These are phyloP conservation scores for Terebella lapidaria DNA, from an alignment of 2,888 invertebrate species.

Conservation along the genomic window DNA sequence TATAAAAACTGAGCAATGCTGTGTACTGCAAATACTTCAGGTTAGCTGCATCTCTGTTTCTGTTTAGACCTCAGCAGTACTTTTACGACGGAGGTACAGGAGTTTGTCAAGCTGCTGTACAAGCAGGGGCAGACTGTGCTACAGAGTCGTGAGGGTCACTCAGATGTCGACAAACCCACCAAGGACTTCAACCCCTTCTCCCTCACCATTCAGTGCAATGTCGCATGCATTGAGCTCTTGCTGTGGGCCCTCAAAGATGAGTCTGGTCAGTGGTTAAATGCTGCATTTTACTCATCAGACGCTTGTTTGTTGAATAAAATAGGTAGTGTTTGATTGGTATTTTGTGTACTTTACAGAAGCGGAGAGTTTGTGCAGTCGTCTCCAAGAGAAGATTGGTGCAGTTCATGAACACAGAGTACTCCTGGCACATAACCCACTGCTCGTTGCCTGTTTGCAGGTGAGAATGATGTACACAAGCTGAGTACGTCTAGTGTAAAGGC, in stretches of 20 bases:
- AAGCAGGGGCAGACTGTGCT: slow-evolving; percentile 88
- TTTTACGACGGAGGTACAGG: slow-evolving; percentile 87
- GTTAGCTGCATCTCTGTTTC: too few species aligned
- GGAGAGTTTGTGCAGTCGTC: slow-evolving; percentile 84
- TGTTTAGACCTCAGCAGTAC: slow-evolving; percentile 58
- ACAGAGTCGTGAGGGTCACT: slow-evolving; percentile 54
- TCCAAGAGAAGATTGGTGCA: slow-evolving; percentile 90
- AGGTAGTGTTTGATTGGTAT: background rate
- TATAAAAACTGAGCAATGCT: too few species aligned
- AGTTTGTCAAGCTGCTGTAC: slow-evolving; percentile 83
- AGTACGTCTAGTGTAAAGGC: too few species aligned
- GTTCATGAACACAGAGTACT: slow-evolving; percentile 85
- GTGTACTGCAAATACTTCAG: too few species aligned
- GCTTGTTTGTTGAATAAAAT: background rate
- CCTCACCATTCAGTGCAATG: slow-evolving; percentile 92
- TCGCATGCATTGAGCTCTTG: slow-evolving; percentile 92
- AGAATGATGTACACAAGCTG: too few species aligned
- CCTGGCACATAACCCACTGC: slow-evolving; percentile 87
- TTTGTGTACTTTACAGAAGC: slow-evolving; percentile 66
- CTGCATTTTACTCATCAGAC: too few species aligned
- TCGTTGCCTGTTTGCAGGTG: slow-evolving; percentile 90
- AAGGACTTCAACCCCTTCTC: slow-evolving; percentile 36
- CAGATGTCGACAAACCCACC: slow-evolving; percentile 1
- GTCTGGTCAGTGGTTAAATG: slow-evolving; percentile 65
- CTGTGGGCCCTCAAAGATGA: slow-evolving; percentile 98